Conservation (phyloP, 2,113 vertebrate genomes). For the Copsychus sechellarum region DNA sequence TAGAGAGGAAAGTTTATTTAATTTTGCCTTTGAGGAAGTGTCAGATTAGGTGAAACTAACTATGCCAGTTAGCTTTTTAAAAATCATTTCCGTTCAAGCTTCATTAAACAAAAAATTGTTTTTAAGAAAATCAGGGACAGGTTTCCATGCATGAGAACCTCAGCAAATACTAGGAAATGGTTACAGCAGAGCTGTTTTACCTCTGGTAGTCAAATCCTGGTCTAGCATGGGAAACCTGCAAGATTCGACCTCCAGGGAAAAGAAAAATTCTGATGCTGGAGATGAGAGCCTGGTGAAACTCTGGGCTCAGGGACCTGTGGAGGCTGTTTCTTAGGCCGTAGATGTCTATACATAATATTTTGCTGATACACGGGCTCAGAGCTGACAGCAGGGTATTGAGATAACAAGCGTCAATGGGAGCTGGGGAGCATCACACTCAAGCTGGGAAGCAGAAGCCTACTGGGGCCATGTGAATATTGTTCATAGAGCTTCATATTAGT, state of each 20-base stretch:
- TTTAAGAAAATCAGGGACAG: background rate
- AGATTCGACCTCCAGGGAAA: background rate
- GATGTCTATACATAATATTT: background rate
- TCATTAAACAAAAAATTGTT: background rate
- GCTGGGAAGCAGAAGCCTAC: background rate
- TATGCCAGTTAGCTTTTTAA: background rate
- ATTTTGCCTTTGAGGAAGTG: background rate
- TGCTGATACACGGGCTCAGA: background rate
- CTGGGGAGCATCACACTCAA: background rate
- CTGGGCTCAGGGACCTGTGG: background rate
- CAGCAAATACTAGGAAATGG: background rate
- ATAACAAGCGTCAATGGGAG: background rate
- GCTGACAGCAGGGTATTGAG: background rate
- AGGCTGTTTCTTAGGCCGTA: background rate
- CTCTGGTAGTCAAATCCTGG: background rate
- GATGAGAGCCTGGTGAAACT: background rate
- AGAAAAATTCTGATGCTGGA: background rate
- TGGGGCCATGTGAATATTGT: background rate
- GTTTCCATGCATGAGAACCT: background rate
- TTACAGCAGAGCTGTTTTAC: background rate
- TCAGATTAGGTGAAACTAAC: background rate
- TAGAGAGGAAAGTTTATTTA: background rate
- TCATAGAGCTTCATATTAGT: background rate
- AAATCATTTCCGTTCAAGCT: background rate
- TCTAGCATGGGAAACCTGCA: background rate